Percentiles rank a stretch among this genome's conserved stretches.
Evolutionary conservation across 1,140 invertebrate genomes (phyloP).

Genomic region (Drosophila erecta): DNA sequence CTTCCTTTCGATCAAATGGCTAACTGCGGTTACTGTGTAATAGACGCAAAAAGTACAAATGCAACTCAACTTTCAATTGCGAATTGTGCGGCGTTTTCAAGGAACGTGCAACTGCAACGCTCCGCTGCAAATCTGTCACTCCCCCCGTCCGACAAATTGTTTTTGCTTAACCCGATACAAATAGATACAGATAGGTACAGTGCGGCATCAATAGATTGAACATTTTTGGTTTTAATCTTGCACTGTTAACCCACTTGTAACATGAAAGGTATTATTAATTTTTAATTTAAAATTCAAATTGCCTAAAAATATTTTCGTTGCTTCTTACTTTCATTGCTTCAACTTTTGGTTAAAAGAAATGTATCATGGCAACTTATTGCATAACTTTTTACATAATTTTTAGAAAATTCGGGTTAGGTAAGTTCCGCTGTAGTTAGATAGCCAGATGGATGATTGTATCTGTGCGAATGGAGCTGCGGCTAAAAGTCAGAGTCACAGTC

Average conservation of each 20-base stretch:
- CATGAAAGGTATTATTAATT: no score
- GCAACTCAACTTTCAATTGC: slow-evolving; percentile 65
- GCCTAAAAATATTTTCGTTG: no score
- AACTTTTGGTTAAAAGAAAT: no score
- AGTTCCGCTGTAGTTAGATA: slow-evolving; percentile 3
- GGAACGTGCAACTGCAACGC: slow-evolving; percentile 49
- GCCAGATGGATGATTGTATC: slow-evolving; percentile 7
- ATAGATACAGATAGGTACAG: slow-evolving; percentile 26
- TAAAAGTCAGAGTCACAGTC: slow-evolving; percentile 60
- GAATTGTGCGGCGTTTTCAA: slow-evolving; percentile 57
- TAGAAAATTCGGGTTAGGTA: not conserved
- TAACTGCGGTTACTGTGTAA: slow-evolving; percentile 27
- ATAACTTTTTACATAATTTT: no score
- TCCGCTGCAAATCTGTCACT: slow-evolving; percentile 45
- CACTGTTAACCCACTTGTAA: no score
- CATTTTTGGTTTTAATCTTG: no score
- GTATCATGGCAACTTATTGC: no score
- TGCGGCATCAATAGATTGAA: slow-evolving; percentile 3
- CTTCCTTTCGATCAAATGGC: slow-evolving; percentile 65
- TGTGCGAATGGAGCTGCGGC: slow-evolving; percentile 32
- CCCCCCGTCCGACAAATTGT: slow-evolving; percentile 70
- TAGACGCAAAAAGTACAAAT: slow-evolving; percentile 29
- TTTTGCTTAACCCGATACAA: slow-evolving; percentile 50
- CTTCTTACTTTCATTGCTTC: not conserved
- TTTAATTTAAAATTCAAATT: no score